Evolutionary conservation across 2,113 vertebrate species (phyloP).

Genomic region (Zingel zingel): DNA sequence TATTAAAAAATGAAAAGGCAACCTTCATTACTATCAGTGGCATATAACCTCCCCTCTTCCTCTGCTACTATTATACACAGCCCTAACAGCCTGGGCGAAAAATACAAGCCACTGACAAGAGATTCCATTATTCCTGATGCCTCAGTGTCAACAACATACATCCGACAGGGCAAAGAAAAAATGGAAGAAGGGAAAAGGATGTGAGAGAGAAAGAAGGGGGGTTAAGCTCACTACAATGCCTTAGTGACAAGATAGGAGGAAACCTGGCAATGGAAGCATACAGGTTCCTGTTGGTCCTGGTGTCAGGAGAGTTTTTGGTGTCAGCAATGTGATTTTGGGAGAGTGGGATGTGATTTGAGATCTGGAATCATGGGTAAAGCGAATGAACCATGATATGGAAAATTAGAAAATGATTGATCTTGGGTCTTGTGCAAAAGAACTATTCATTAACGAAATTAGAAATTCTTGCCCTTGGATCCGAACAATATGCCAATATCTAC

Average conservation of each 20-base stretch:
- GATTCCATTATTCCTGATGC: conserved; percentile 83
- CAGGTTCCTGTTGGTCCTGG: conserved; percentile 52
- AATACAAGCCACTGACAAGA: conserved; percentile 81
- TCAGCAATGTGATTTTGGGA: conserved; percentile 52
- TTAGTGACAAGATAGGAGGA: conserved; percentile 74
- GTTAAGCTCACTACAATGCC: conserved; percentile 77
- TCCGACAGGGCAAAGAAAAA: conserved; percentile 72
- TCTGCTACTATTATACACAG: conserved; percentile 77
- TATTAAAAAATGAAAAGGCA: conserved; percentile 85
- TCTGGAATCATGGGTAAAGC: conserved; percentile 4
- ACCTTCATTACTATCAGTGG: conserved; percentile 86
- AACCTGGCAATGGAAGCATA: conserved; percentile 65
- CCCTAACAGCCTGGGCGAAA: conserved; percentile 78
- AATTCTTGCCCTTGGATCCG: conserved; percentile 18
- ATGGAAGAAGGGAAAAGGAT: conserved; percentile 62
- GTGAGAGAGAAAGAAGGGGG: conserved; percentile 57
- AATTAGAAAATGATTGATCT: conserved; percentile 50
- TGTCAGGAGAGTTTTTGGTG: conserved; percentile 60
- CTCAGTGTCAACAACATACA: conserved; percentile 81
- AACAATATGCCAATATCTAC: background rate
- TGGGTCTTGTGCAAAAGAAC: conserved; percentile 14
- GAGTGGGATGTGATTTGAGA: conserved; percentile 18
- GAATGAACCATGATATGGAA: conserved; percentile 42
- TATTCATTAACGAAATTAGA: background rate
- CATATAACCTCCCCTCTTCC: conserved; percentile 79